phyloP scores from a whole-genome alignment of 2,888 invertebrate genomes.

The Cyclophora albipunctata region DNA sequence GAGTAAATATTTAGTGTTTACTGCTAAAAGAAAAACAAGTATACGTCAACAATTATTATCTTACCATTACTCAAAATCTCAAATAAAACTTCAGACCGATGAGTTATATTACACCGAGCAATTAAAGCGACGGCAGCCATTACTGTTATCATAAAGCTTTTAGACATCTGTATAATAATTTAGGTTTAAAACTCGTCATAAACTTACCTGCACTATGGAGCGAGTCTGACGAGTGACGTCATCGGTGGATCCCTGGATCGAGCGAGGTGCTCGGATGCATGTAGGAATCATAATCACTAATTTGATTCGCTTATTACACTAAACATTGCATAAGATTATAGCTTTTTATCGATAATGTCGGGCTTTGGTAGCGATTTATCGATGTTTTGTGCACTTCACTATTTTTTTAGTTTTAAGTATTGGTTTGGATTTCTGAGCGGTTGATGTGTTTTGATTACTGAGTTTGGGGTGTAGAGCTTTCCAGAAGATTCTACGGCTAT shows the following conservation, averaged over 20 bases:
- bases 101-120: background rate
- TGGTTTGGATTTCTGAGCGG: slow-evolving; percentile 7
- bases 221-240: slow-evolving; percentile 82
- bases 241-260: slow-evolving; percentile 84
- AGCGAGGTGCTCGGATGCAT: slow-evolving; percentile 81
- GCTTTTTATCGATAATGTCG: too few relatives aligned
- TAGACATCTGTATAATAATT: background rate
- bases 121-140: too few relatives aligned
- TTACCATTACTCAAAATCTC: background rate
- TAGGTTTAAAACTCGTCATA: too few relatives aligned
- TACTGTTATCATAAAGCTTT: background rate
- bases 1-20: too few relatives aligned
- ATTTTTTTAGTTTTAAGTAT: background rate
- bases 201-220: slow-evolving; percentile 80
- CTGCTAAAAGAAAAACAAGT: too few relatives aligned
- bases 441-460: background rate
- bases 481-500: too few relatives aligned
- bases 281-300: slow-evolving; percentile 77
- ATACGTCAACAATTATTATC: background rate
- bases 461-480: too few relatives aligned
- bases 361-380: too few relatives aligned
- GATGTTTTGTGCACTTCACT: background rate
- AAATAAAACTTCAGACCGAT: background rate
- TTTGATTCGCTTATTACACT: background rate
- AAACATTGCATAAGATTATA: background rate